Base-by-base conservation (phyloP, 2,888 invertebrate genomes). In the Dicycla oo region DNA sequence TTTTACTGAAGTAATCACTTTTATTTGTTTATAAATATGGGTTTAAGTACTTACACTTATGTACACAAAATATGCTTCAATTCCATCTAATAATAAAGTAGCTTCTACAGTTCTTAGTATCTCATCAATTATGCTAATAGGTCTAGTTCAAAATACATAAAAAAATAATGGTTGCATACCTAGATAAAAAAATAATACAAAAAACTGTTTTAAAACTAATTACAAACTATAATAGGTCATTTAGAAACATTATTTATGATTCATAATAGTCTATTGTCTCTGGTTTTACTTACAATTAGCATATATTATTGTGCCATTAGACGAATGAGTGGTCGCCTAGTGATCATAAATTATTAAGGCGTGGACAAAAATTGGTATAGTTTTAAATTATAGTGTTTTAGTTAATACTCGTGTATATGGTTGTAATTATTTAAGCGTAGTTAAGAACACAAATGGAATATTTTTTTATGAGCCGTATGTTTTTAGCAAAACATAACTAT, bases 291-390 rank as follows among this genome's bases (percentile, higher is more conserved):
- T 86, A 83, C 84, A 88, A 93, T 94, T 93, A 91, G 88, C 93
- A 94, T 93, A 87, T 88, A 85, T 93, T 89, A 92, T 87, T 87
- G 77, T 78, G 61, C 89, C 89, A 93, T 94, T 94, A 94, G 82
- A 73, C 58, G 62, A 86, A 87, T 73, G 77, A 84, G 84, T 82
- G 18, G 63, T 66, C 61, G 15, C 11, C 83, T 73, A 82, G 73
- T 84, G 76, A 70, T 82, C 75, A 85, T 86, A 75, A 53, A 72
- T 69, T 69, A 71, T 75, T 40, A 67, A 40, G 76, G 73, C 68
- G 82, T 71, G 62, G 71, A 76, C 80, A 69, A 66, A 75, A 75
- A 67, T 69, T 68, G 49, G 72, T 74, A 77, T 65, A 11, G 69
- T 72, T 77, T 71, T 51, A 73, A 77, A 83, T 72, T 75, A 69